Base-by-base conservation (phyloP, 2,113 vertebrate species). In the Toxotes chatareus region DNA sequence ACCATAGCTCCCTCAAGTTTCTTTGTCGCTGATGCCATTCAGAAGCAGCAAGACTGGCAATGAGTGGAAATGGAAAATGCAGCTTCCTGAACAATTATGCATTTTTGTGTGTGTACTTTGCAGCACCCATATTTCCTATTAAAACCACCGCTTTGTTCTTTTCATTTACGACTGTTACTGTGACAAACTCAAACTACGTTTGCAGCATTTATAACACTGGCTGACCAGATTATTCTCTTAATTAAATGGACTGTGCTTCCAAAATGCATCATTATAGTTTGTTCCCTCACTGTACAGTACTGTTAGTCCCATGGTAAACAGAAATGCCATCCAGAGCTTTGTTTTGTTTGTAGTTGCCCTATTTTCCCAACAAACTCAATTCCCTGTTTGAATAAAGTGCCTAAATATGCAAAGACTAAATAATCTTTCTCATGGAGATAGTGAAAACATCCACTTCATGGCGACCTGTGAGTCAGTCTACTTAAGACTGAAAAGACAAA, bases 401-500 rank as follows among this genome's bases (percentile, higher is more conserved):
- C 70, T 84, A 44, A 89, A 84, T 91, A 88, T 87, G 71, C 86
- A 88, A 79, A 90, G 63, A 83, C 9, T 56, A 74, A 89, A 83
- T 79, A 34, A 86, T 84, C 53, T 72, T 75, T 80, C 64, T 73
- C n/a, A 27, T 51, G 47, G 84, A 79, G 76, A 84, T 53, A 66
- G 32, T 55, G 55, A 85, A 89, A 86, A 83, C 83, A 85, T 79
- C 74, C 79, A 77, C 73, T 89, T 79, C 40, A 44, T 4, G 21
- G 36, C 0, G 64, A 90, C 90, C 90, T 23, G 34, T 12, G 59
- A 80, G 78, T 90, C 86, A 86, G 80, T 72, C 79, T 84, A 68
- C 89, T 85, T 78, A 82, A 82, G 77, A 85, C 72, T 34, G 76
- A 67, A 82, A 60, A 89, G 56, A 87, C 65, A 87, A 88, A 81